These are phyloP conservation scores for Magallana nippona DNA, from an alignment of 2,888 invertebrate genomes.

Conservation along the genomic window DNA sequence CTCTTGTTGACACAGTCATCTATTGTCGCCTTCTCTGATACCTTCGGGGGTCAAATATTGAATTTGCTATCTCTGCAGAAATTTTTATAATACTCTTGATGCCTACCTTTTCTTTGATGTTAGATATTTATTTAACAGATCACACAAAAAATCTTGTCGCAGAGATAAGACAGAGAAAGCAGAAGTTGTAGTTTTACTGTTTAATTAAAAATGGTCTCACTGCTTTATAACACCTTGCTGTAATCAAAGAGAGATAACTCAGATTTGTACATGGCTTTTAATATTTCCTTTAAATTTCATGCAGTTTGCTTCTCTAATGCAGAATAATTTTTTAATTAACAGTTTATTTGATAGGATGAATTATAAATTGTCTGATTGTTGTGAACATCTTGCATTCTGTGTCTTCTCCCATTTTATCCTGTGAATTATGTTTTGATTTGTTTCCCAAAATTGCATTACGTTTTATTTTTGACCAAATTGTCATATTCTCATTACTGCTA, in stretches of 20 bases:
- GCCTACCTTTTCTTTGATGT: constrained; percentile 25
- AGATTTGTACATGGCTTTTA: background rate
- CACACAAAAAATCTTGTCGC: background rate
- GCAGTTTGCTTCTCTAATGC: constrained; percentile 1
- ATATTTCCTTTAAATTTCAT: no score
- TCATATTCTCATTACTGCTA: no score
- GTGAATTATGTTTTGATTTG: no score
- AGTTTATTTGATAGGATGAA: no score
- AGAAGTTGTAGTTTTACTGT: background rate
- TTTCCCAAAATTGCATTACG: no score
- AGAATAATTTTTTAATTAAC: background rate
- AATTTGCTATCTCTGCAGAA: constrained; percentile 19
- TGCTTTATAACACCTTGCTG: background rate
- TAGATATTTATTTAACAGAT: constrained; percentile 5
- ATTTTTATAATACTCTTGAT: constrained; percentile 33
- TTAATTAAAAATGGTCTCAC: background rate
- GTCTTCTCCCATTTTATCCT: no score
- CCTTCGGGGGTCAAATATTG: constrained; percentile 19
- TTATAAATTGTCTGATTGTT: no score
- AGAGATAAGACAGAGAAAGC: background rate
- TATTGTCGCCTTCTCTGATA: background rate
- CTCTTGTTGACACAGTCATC: constrained; percentile 5
- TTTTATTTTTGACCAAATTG: no score
- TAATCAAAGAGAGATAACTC: constrained; percentile 22
- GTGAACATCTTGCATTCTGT: no score